Evolutionary conservation across 2,113 vertebrate genomes (phyloP).

Genomic region (Hippocampus barbouri): DNA sequence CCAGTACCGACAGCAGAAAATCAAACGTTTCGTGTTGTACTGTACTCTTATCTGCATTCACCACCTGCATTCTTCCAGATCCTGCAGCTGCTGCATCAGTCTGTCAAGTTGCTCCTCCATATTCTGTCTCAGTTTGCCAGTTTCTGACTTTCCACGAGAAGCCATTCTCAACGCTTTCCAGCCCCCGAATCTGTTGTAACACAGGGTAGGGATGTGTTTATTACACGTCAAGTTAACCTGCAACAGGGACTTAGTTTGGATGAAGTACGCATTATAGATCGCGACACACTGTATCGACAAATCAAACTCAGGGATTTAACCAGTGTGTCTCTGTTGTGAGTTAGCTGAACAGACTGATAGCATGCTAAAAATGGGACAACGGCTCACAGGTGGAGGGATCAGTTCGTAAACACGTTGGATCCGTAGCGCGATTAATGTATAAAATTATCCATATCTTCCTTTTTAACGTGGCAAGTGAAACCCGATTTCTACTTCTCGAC

Average conservation of each 20-base stretch:
- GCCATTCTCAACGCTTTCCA: conserved; percentile 75
- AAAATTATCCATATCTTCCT: not conserved
- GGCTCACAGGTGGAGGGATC: conserved; percentile 32
- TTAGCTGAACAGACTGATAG: conserved; percentile 25
- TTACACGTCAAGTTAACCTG: not conserved
- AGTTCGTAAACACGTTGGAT: conserved; percentile 12
- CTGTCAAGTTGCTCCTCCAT: conserved; percentile 96
- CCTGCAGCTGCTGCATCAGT: conserved; percentile 95
- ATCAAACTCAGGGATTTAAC: not conserved
- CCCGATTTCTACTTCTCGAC: not conserved
- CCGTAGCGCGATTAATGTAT: not conserved
- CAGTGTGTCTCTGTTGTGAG: not conserved
- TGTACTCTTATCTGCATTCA: not conserved
- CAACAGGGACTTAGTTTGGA: not conserved
- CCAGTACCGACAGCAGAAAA: not conserved
- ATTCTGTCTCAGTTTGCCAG: conserved; percentile 90
- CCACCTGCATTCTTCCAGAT: conserved; percentile 96
- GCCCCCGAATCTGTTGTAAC: not conserved
- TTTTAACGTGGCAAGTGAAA: not conserved
- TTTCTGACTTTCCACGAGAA: conserved; percentile 92
- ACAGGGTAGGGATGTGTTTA: not conserved
- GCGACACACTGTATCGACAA: not conserved
- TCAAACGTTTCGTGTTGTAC: not conserved
- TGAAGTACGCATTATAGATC: not conserved
- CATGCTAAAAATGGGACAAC: conserved; percentile 22